These are phyloP conservation scores for Microcebus jonahi DNA, from an alignment of 2,113 vertebrate genomes.

Conservation along the genomic window DNA sequence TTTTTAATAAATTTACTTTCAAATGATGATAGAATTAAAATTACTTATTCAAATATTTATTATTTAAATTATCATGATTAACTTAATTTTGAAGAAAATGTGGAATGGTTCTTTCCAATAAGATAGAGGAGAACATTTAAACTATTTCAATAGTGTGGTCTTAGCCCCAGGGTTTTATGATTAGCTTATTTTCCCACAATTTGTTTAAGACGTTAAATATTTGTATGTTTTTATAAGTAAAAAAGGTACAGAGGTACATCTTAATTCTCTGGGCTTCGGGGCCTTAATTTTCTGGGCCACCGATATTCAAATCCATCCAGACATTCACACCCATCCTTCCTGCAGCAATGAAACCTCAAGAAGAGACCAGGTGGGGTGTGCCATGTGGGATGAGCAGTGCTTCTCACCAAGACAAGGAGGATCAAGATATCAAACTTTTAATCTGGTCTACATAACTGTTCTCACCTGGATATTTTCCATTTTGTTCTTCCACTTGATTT, in stretches of 20 bases:
- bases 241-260: not conserved
- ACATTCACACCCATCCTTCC: not conserved
- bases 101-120: not conserved
- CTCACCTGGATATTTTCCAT: not conserved
- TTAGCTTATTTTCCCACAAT: not conserved
- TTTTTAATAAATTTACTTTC: not conserved
- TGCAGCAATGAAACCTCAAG: not conserved
- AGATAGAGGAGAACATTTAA: not conserved
- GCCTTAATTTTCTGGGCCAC: not conserved
- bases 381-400: not conserved
- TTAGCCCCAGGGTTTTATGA: not conserved
- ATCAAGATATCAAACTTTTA: not conserved
- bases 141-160: not conserved
- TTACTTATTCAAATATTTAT: slow-evolving; percentile 12
- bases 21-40: not conserved
- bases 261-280: not conserved
- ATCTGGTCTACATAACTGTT: not conserved
- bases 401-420: not conserved
- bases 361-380: not conserved
- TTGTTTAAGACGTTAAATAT: not conserved
- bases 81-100: not conserved
- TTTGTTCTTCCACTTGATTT: not conserved
- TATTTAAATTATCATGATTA: not conserved
- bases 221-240: not conserved
- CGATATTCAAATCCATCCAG: not conserved